Base-by-base conservation (phyloP, 1,140 invertebrate species). In the Cotesia chilonis region DNA sequence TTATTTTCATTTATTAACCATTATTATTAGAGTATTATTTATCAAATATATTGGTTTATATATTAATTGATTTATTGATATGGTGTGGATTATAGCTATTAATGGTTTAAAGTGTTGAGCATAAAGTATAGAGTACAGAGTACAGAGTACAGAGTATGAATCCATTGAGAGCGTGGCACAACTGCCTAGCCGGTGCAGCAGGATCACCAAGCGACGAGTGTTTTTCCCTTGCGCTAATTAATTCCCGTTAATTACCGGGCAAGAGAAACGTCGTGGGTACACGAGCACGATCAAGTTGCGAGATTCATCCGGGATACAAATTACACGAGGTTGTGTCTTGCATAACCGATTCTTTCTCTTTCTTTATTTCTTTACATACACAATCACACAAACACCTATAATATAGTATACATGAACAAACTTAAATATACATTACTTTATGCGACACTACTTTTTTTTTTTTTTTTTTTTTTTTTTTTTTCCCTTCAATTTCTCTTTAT, bases 161-260 rank as follows among this genome's bases (percentile, higher is more conserved):
- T 72, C 71, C 71, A 70, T 73, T 75, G 55, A 73, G 67, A 75
- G 70, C 41, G 66, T n/a, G 37, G 63, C 51, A 68, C 51, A 68
- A 55, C 66, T 41, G 51, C 69, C 59, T 28, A 28, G 28, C 3
- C 28, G 28, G 28, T 28, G 73, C 66, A 61, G 65, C 68, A 73
- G 41, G 41, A 47, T 47, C 41, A 47, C 41, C 41, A 71, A 54
- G 70, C 68, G 71, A 66, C 71, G 47, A 59, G 70, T 68, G 70
- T 63, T 74, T 41, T 70, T 71, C 66, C 68, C 52, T 66, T 55
- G 63, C 41, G 75, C 77, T 77, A 79, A 80, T 80, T 78, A 79
- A 80, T 80, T 79, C 75, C 73, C 71, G 77, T 79, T 80, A 80
- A 80, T 80, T 80, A 79, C 76, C 76, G 66, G 37, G 51, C 71